These are phyloP conservation scores for Syrphus vitripennis DNA, from an alignment of 2,888 invertebrate species.

Conservation along the genomic window DNA sequence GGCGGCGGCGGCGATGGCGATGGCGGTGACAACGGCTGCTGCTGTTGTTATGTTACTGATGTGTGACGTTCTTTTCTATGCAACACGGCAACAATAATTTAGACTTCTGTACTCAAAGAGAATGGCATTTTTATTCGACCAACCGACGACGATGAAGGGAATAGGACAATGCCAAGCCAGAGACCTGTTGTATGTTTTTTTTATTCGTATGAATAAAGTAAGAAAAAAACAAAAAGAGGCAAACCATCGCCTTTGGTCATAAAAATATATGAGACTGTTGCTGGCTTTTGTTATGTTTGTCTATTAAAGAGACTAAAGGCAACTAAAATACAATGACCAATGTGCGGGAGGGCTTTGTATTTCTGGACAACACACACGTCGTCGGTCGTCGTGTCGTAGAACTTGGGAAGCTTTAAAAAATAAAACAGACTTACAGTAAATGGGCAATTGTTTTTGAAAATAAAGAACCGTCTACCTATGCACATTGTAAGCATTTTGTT, in stretches of 20 bases:
- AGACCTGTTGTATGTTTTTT: slow-evolving; percentile 39
- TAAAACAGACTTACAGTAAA: too few species aligned
- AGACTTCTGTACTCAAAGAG: slow-evolving; percentile 20
- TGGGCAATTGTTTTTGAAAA: too few species aligned
- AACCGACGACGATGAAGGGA: slow-evolving; percentile 6
- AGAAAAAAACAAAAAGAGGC: not conserved
- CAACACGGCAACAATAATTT: slow-evolving; percentile 27
- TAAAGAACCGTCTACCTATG: too few species aligned
- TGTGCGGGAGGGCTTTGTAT: slow-evolving; percentile 4
- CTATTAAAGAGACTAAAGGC: not conserved
- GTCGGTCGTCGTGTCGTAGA: too few species aligned
- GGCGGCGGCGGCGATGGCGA: not conserved
- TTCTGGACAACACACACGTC: not conserved
- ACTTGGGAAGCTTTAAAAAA: not conserved
- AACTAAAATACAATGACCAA: slow-evolving; percentile 15
- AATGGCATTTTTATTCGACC: slow-evolving; percentile 23
- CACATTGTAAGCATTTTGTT: too few species aligned
- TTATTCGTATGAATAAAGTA: not conserved
- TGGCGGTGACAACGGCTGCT: too few species aligned
- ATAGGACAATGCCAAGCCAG: not conserved
- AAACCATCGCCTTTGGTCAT: slow-evolving; percentile 11
- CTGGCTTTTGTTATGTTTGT: not conserved
- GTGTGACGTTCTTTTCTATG: not conserved
- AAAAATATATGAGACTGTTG: slow-evolving; percentile 46
- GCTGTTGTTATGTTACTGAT: too few species aligned